Percentiles rank a stretch among this genome's conserved stretches.
Conservation (phyloP, 2,797 vertebrate genomes). For the Ammospiza maritima region DNA sequence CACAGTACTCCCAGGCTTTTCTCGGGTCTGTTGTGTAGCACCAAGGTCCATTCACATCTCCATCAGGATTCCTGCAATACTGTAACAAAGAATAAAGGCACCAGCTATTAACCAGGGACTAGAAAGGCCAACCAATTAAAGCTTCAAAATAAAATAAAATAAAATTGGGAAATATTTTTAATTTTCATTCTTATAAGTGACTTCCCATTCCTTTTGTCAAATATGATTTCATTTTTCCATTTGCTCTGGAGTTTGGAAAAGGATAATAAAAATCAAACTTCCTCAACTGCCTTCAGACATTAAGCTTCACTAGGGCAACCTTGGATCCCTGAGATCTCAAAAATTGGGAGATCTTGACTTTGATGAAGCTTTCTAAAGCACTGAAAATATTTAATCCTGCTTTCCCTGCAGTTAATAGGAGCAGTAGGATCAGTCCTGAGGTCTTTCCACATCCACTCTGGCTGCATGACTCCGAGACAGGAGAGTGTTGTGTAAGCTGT, state of each 20-base stretch:
- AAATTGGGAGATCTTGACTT: neutral
- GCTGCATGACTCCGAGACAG: neutral
- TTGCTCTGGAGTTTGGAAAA: neutral
- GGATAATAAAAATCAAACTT: neutral
- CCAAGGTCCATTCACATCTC: constrained; percentile 91
- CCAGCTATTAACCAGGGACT: neutral
- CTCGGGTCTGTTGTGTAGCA: constrained; percentile 88
- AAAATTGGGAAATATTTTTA: neutral
- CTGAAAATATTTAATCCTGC: neutral
- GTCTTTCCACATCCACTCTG: neutral
- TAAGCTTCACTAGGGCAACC: neutral
- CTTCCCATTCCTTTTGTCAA: neutral
- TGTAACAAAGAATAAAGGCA: constrained; percentile 49
- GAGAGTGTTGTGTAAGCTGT: neutral
- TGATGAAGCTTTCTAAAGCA: neutral
- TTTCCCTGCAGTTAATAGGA: neutral
- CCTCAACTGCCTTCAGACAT: neutral
- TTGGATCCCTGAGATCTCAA: neutral
- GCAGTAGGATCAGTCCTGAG: neutral
- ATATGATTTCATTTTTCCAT: neutral
- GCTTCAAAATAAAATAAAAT: neutral
- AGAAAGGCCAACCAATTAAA: neutral
- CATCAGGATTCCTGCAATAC: constrained; percentile 94
- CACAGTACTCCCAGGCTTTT: constrained; percentile 93
- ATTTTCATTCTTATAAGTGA: neutral